A percentile compares a stretch with the other conserved stretches of the same genome.
Evolutionary conservation across 2,113 vertebrate species (phyloP).

Genomic region (Lipophrys pholis): DNA sequence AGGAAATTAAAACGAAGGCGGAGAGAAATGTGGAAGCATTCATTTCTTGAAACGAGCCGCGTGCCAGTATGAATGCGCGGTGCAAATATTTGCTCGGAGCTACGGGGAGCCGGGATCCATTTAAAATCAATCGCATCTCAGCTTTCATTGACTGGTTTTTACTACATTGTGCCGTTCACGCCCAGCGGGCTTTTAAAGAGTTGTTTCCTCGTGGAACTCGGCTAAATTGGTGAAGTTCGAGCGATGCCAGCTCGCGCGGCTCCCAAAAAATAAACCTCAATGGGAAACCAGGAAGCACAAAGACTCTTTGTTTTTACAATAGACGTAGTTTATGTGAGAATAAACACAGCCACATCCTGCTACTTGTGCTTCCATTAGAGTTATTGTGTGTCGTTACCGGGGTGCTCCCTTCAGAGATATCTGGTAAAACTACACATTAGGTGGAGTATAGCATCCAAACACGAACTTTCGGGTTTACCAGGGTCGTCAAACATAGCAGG

Average conservation of each 20-base stretch:
- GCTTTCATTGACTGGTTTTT: background rate
- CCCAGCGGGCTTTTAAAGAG: slow-evolving; percentile 1
- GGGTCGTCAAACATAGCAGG: too few species aligned
- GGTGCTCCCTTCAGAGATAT: too few species aligned
- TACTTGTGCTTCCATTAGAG: too few species aligned
- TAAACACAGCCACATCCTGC: background rate
- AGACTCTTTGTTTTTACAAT: fast-evolving
- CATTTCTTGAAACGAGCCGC: background rate
- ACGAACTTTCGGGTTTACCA: too few species aligned
- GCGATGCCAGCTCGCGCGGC: background rate
- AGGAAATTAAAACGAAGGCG: background rate
- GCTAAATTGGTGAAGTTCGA: slow-evolving; percentile 11
- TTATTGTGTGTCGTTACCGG: too few species aligned
- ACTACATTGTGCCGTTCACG: background rate
- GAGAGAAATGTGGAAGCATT: background rate
- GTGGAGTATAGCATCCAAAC: too few species aligned
- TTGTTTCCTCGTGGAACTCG: background rate
- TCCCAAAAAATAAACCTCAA: background rate
- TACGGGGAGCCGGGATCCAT: background rate
- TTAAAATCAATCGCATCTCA: slow-evolving; percentile 18
- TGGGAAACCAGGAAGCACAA: background rate
- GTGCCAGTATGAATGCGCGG: background rate
- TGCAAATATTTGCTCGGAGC: background rate
- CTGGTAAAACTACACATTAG: too few species aligned
- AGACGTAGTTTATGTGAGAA: background rate